Evolutionary conservation across 2,797 vertebrate genomes (phyloP).

Genomic region (Myotis myotis): DNA sequence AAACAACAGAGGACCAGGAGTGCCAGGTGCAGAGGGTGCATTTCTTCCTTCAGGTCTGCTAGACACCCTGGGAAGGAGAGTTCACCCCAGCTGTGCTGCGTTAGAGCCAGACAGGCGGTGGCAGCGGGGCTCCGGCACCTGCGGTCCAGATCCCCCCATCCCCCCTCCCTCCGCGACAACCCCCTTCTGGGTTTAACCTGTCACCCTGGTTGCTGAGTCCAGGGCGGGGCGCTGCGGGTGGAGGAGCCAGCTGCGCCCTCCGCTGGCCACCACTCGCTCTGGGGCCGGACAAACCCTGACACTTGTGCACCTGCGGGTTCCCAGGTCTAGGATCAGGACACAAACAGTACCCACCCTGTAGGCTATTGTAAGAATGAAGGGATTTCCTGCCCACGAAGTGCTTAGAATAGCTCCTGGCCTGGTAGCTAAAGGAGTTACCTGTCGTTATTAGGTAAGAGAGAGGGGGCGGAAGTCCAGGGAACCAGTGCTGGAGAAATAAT

Average conservation of each 20-base stretch:
- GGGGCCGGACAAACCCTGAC: background rate
- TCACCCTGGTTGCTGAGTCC: background rate
- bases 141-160: background rate
- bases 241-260: background rate
- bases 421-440: background rate
- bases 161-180: accelerated
- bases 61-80: background rate
- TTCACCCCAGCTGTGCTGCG: background rate
- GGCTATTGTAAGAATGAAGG: background rate
- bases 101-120: background rate
- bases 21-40: accelerated
- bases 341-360: background rate
- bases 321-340: background rate
- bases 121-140: background rate
- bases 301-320: background rate
- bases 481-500: background rate
- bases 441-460: background rate
- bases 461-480: accelerated
- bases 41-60: background rate
- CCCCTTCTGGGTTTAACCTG: background rate
- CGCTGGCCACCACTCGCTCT: background rate
- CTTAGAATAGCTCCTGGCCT: background rate
- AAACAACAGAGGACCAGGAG: too few relatives aligned
- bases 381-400: accelerated
- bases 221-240: too few relatives aligned